Evolutionary conservation across 1,140 invertebrate species (phyloP), one percentile per base, ranked within the genome.

Genomic region (Portunus trituberculatus): DNA sequence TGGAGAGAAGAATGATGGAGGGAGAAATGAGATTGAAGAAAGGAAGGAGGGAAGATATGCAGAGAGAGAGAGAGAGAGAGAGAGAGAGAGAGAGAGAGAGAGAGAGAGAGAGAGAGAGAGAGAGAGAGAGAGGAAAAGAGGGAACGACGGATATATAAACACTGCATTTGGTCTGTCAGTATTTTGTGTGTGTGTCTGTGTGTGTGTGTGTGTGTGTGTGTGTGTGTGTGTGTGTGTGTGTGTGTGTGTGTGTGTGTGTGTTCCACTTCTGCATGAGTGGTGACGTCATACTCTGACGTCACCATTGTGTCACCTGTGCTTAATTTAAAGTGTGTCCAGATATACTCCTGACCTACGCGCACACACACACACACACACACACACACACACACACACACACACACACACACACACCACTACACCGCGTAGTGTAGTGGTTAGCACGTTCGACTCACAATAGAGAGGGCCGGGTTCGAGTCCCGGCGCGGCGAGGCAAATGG

Each of bases 121-220:
- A 12, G 83, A 32, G 31, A 32, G 83, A 32, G 2, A 12, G 83
- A 32, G 31, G 83, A 32, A 86, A 86, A 25, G 83, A 32, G 31
- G 83, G 31, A 32, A 86, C 4, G 83, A 32, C 7, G 83, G n/a
- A 86, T 4, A 32, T 28, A 86, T 29, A 32, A 32, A 25, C 10
- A 25, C 28, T 0, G n/a, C 10, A 28, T 86, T 86, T 8, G n/a
- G 83, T 86, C 83, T 86, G 83, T 86, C 28, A 86, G 16, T 86
- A 32, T 16, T 86, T 6, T 86, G 83, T 86, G 83, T 86, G 83
- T 86, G 83, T 86, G 14, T 86, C 3, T 86, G 83, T 86, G 31
- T 86, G 83, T 86, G 31, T 86, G 83, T 86, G 83, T 86, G 83
- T 86, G 83, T 86, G 83, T 86, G 83, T 86, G 83, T 86, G 83